Evolutionary conservation across 2,113 vertebrate genomes (phyloP), one percentile per base, ranked within the genome.

Genomic region (Uria lomvia): DNA sequence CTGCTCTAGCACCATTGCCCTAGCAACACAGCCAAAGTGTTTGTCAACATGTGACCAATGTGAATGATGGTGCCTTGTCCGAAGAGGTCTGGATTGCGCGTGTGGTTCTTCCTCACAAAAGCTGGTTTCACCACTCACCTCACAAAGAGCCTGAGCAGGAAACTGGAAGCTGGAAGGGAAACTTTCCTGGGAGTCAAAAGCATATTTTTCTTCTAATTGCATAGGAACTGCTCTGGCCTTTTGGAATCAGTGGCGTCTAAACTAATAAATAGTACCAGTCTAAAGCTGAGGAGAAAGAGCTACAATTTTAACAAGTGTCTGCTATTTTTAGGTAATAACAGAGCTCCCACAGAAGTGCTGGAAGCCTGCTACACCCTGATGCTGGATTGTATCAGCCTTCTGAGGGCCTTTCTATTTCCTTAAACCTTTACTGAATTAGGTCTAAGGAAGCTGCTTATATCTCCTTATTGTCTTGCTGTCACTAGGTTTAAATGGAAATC

Each of bases 51-150:
- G 89, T 1, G 2, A 92, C 88, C 8, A 4, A 74, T 8, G 22
- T 90, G 92, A 95, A 77, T 90, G 95, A 92, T 81, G 86, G 73
- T 2, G 62, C 63, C 94, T 94, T 66, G 71, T 94, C 91, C 22
- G 1, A 88, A 91, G 85, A 55, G 81, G 49, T 78, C 94, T 91
- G 94, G 74, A 55, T 81, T 94, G 84, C 72, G 27, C 94, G 91
- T 91, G 91, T 97, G 86, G 62, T 27, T 92, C 94, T 68, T 86
- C 84, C 84, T 92, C 96, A 95, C 72, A 95, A 90, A 96, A 86
- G 91, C 71, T 2, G 5, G 53, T 95, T 95, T 96, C 95, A 93
- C 87, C 87, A 90, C 36, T 82, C 0, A 55, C 42, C 67, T 94
- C 77, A 82, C 82, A 95, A 86, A 92, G 36, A 80, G 66, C 65